These are phyloP conservation scores for Aricia artaxerxes DNA, from an alignment of 2,888 invertebrate species.

Conservation along the genomic window DNA sequence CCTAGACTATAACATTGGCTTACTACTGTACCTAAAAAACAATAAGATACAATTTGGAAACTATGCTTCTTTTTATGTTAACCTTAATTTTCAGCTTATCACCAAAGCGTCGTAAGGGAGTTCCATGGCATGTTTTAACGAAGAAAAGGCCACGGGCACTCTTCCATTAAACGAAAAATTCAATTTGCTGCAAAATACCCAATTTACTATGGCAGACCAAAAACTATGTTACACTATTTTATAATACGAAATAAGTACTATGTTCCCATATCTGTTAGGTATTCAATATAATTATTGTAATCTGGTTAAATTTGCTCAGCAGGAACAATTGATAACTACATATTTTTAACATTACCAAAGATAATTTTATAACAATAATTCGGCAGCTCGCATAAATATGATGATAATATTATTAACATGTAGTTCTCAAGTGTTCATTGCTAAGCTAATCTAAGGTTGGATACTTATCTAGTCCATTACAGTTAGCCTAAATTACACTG, in stretches of 20 bases:
- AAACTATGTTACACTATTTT: not conserved
- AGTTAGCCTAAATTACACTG: too few species aligned
- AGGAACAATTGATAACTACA: not conserved
- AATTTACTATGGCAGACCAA: not conserved
- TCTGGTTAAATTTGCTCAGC: not conserved
- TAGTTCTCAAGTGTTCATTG: not conserved
- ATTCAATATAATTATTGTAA: not conserved
- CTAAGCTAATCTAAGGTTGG: not conserved
- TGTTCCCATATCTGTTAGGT: not conserved
- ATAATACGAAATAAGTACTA: not conserved
- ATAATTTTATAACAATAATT: not conserved
- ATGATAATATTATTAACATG: not conserved
- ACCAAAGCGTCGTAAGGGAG: conserved; percentile 68
- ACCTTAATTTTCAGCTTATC: conserved; percentile 58
- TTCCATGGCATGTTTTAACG: conserved; percentile 69
- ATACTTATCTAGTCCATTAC: not conserved
- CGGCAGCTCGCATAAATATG: not conserved
- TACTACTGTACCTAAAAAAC: too few species aligned
- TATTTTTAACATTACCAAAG: not conserved
- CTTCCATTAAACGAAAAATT: conserved; percentile 55
- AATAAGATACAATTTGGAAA: not conserved
- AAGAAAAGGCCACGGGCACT: conserved; percentile 72
- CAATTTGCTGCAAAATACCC: not conserved
- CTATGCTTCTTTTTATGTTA: not conserved
- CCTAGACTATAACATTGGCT: too few species aligned